Percentiles rank a stretch among this genome's conserved stretches.
These are phyloP conservation scores for Pocota personata DNA, from an alignment of 2,888 invertebrate species.

Conservation along the genomic window DNA sequence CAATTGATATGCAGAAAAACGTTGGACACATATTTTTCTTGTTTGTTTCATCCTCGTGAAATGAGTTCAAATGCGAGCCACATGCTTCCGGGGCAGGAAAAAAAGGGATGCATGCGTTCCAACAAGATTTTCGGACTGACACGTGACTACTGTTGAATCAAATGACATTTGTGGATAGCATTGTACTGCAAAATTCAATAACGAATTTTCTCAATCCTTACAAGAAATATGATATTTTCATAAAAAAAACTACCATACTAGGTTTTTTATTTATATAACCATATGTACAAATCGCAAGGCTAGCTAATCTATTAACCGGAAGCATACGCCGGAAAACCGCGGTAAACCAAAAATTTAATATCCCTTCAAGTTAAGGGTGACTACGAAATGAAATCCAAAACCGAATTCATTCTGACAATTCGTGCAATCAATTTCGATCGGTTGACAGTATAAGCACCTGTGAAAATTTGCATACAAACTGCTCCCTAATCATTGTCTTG, in stretches of 20 bases:
- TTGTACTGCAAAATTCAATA: background rate
- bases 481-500: conserved; percentile 68
- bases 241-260: background rate
- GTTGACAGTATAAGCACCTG: conserved; percentile 66
- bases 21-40: background rate
- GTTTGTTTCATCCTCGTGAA: background rate
- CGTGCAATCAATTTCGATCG: conserved; percentile 53
- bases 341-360: conserved; percentile 14
- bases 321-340: conserved; percentile 46
- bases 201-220: too few species aligned
- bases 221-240: background rate
- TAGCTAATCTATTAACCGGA: conserved; percentile 21
- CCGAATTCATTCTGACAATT: conserved; percentile 38
- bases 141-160: background rate
- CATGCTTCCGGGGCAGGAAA: background rate
- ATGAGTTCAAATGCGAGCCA: too few species aligned
- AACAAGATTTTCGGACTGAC: background rate
- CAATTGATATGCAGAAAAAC: too few species aligned
- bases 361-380: background rate
- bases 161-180: background rate
- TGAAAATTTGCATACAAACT: conserved; percentile 67
- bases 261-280: background rate
- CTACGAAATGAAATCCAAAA: background rate
- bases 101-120: background rate
- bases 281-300: background rate